These are phyloP conservation scores for Dryobates pubescens DNA, from an alignment of 2,797 vertebrate genomes.

Conservation along the genomic window DNA sequence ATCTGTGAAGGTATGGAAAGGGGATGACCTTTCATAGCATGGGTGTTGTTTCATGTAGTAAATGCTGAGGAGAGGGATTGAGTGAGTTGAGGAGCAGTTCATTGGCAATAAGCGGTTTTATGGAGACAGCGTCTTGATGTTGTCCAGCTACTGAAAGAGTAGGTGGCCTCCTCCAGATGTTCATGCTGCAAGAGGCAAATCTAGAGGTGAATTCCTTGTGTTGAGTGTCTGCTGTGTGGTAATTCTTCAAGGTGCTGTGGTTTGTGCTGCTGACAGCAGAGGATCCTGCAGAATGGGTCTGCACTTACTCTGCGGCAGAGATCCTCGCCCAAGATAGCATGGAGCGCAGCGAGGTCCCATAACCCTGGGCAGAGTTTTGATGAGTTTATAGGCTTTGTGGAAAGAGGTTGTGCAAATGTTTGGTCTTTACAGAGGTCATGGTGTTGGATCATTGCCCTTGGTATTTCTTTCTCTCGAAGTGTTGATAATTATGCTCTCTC, in stretches of 20 bases:
- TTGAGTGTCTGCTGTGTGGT: background rate
- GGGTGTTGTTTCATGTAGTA: background rate
- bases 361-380: background rate
- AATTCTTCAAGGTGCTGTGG: background rate
- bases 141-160: background rate
- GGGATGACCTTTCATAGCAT: rapidly evolving
- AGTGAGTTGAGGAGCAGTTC: background rate
- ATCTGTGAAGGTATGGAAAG: rapidly evolving
- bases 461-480: background rate
- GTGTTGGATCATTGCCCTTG: background rate
- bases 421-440: background rate
- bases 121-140: rapidly evolving
- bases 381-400: background rate
- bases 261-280: background rate
- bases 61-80: rapidly evolving
- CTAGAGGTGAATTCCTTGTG: background rate
- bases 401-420: background rate
- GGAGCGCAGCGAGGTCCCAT: background rate
- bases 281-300: background rate
- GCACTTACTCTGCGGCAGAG: background rate
- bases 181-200: background rate
- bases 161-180: background rate
- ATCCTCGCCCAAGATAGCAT: background rate
- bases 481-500: background rate
- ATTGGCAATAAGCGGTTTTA: rapidly evolving